Conservation (phyloP, 64 coral and sea anemone genomes). For the Dendronephthya gigantea region DNA sequence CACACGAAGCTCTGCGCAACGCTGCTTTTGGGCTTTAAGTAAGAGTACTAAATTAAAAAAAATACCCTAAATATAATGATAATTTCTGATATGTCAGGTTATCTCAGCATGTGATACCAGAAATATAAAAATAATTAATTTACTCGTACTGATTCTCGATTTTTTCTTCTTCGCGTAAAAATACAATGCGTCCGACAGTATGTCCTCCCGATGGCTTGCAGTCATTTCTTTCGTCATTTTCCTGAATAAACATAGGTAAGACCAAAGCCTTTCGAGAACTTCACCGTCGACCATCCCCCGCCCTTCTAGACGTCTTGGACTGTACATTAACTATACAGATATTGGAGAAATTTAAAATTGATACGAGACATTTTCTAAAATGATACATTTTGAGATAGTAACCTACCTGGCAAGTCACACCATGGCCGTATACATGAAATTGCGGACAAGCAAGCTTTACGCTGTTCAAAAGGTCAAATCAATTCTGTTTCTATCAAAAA, state of each 20-base stretch:
- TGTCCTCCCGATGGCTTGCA: constrained; percentile 38
- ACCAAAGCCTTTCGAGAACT: constrained; percentile 33
- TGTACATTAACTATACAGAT: constrained; percentile 31
- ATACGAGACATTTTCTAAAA: no score
- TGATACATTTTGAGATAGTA: neutral
- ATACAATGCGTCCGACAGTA: constrained; percentile 36
- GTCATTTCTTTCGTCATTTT: constrained; percentile 51
- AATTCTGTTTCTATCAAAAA: constrained; percentile 35
- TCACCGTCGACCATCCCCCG: constrained; percentile 38
- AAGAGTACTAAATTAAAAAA: neutral
- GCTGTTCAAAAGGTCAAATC: constrained; percentile 17
- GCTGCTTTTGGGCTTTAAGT: no score
- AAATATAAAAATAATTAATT: no score
- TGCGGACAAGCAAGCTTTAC: constrained; percentile 36
- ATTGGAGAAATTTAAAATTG: no score
- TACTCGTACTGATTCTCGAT: constrained; percentile 23
- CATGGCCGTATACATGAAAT: no score
- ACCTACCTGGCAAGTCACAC: constrained; percentile 34
- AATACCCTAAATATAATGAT: neutral
- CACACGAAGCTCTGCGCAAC: no score
- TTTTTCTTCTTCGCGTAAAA: constrained; percentile 36
- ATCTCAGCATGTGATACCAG: no score
- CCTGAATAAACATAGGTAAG: constrained; percentile 31
- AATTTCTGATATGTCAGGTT: no score
- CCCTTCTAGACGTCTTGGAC: constrained; percentile 37